Evolutionary conservation across 2,888 invertebrate genomes (phyloP), one percentile per base, ranked within the genome.

Genomic region (Nomada ruficornis): DNA sequence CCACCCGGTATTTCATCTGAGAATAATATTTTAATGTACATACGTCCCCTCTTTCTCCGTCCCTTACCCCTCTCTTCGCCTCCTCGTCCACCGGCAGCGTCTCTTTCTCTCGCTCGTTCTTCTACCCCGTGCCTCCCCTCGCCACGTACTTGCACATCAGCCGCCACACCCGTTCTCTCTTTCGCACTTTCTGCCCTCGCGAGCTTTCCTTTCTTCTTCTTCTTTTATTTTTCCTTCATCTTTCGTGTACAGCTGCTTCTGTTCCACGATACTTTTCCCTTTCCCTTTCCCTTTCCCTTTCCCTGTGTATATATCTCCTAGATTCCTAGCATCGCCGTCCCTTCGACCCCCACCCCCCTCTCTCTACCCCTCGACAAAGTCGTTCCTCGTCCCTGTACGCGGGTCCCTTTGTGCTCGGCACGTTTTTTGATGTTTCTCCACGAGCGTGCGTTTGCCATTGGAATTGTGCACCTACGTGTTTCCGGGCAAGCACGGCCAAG

Each of bases 1-100:
- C 93, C 93, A 91, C 93, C 93, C 93, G 93, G 93, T 93, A 93
- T 93, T 93, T 93, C 93, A 94, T 94, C 93, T 93, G 93, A 93
- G 93, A 93, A 94, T 94, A 94, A 93, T 94, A 93, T 93, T 93
- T 93, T 93, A 93, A 93, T 94, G 92, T 93, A 92, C 92, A 90
- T 90, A 91, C 89, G 89, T 84, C 84, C 84, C 83, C 88, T 80
- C 83, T 80, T 77, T 76, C 77, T 83, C 87, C 85, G 82, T 85
- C 87, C 86, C 60, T 70, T 67, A 54, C 81, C 63, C 62, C 68
- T 44, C 68, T 11, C 59, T 26, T 57, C 23, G 18, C 54, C 44
- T 42, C 57, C 20, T 36, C 29, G 54, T 59, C 60, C 50, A 42
- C 42, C 62, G 75, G 81, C 77, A 73, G 76, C 84, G 59, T 80